Conservation (phyloP, 1,140 invertebrate species). For the Belonocnema kinseyi region DNA sequence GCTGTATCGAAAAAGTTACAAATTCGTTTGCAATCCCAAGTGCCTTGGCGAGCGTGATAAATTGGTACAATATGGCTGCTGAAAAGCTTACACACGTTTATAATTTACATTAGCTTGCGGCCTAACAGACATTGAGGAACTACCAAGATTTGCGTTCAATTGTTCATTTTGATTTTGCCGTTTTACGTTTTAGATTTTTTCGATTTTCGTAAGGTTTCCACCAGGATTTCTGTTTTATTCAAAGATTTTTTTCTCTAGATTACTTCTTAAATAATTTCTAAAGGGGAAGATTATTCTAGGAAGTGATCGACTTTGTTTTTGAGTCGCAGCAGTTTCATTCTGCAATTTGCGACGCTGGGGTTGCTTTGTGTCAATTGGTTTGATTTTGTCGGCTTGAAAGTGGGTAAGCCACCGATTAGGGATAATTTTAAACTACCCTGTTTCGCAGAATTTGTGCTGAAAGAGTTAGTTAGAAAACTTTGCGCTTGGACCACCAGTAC, state of each 20-base stretch:
- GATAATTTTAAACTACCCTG: neutral
- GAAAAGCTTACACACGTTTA: slow-evolving; percentile 44
- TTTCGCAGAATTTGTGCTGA: slow-evolving; percentile 20
- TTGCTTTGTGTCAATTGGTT: neutral
- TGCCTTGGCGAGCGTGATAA: slow-evolving; percentile 41
- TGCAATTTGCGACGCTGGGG: slow-evolving; percentile 5
- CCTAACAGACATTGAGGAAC: slow-evolving; percentile 43
- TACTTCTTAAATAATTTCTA: neutral
- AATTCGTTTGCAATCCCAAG: slow-evolving; percentile 41
- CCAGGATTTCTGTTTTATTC: neutral
- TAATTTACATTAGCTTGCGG: slow-evolving; percentile 39
- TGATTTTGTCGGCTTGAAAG: neutral
- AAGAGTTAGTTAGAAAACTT: slow-evolving; percentile 33
- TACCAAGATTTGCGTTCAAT: slow-evolving; percentile 37
- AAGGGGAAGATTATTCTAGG: neutral
- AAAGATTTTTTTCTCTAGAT: neutral
- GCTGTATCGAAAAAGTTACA: slow-evolving; percentile 54
- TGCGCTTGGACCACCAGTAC: slow-evolving; percentile 57
- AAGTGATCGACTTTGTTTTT: slow-evolving; percentile 9
- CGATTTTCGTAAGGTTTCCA: neutral
- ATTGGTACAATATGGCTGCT: slow-evolving; percentile 49
- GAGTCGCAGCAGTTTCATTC: slow-evolving; percentile 26
- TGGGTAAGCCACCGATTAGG: slow-evolving; percentile 13
- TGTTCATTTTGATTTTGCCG: neutral
- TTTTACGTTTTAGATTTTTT: neutral